These are phyloP conservation scores for Globia sparganii DNA, from an alignment of 2,888 invertebrate genomes.

Conservation along the genomic window DNA sequence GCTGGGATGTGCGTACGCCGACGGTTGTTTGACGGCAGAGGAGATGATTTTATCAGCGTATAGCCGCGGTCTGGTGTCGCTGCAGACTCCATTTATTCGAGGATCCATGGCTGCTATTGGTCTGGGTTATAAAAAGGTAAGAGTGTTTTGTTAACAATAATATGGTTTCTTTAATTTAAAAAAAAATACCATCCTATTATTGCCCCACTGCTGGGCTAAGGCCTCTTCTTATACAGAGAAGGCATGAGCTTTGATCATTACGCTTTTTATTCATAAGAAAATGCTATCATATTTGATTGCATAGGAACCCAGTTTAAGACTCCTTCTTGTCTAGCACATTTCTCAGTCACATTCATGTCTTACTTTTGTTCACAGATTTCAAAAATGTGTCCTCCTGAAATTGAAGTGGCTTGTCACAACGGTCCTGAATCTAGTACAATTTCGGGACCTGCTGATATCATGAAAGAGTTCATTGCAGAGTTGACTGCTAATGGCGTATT, in stretches of 20 bases:
- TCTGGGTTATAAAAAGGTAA: slow-evolving; percentile 86
- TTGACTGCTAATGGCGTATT: slow-evolving; percentile 60
- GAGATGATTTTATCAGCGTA: slow-evolving; percentile 96
- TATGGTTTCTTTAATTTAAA: not conserved
- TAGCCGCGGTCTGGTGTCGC: slow-evolving; percentile 93
- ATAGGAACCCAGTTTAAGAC: not conserved
- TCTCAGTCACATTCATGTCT: not conserved
- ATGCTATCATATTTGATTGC: not conserved
- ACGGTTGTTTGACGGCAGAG: slow-evolving; percentile 96
- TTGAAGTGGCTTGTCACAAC: slow-evolving; percentile 95
- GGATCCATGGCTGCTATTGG: slow-evolving; percentile 98
- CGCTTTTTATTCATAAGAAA: not conserved
- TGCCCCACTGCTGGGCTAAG: not conserved
- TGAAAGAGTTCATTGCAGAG: slow-evolving; percentile 74
- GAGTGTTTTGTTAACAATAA: not conserved
- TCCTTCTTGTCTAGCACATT: not conserved
- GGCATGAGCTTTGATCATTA: not conserved
- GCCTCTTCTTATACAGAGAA: too few species aligned
- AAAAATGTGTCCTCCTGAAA: slow-evolving; percentile 1
- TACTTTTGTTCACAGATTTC: not conserved
- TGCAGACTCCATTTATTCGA: slow-evolving; percentile 91
- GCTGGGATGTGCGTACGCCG: slow-evolving; percentile 98
- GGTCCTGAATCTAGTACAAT: slow-evolving; percentile 94
- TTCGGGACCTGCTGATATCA: slow-evolving; percentile 93
- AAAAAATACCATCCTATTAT: not conserved